Percentiles rank a stretch among this genome's conserved stretches.
These are phyloP conservation scores for Dascillus cervinus DNA, from an alignment of 2,888 invertebrate genomes.

Conservation along the genomic window DNA sequence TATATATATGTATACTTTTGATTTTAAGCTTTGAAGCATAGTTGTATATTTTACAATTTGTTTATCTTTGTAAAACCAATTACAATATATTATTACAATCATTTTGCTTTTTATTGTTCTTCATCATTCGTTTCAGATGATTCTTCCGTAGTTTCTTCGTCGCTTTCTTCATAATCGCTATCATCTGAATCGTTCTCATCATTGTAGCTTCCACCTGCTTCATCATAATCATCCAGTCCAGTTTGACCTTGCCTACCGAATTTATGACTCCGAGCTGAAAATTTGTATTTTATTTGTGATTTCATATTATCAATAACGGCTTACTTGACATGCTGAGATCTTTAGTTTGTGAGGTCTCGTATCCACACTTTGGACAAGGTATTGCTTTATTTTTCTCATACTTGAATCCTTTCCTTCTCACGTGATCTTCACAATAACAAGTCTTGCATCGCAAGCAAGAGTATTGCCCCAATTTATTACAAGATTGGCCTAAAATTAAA, in stretches of 20 bases:
- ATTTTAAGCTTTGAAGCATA: too few species aligned
- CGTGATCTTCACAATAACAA: conserved; percentile 96
- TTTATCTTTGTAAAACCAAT: too few species aligned
- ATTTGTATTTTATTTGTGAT: too few species aligned
- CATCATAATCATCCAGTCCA: conserved; percentile 59
- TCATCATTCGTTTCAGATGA: conserved; percentile 35
- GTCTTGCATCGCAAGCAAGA: conserved; percentile 93
- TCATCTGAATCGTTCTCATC: conserved; percentile 46
- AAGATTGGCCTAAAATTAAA: conserved; percentile 67
- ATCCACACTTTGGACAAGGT: conserved; percentile 92
- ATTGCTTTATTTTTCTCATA: conserved; percentile 75
- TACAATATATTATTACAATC: too few species aligned
- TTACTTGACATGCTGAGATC: conserved; percentile 93
- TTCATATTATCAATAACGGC: conserved; percentile 31
- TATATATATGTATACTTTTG: too few species aligned
- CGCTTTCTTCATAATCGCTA: conserved; percentile 42
- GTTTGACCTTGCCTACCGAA: conserved; percentile 73
- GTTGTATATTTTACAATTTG: too few species aligned
- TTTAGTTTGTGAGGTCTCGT: conserved; percentile 86
- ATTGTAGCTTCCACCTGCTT: conserved; percentile 41
- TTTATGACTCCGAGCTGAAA: conserved; percentile 73
- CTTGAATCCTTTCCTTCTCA: conserved; percentile 83
- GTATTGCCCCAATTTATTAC: conserved; percentile 90
- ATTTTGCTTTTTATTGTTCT: too few species aligned
- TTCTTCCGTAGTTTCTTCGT: conserved; percentile 33